Evolutionary conservation across 2,888 invertebrate species (phyloP), one percentile per base, ranked within the genome.

Genomic region (Patella pellucida): DNA sequence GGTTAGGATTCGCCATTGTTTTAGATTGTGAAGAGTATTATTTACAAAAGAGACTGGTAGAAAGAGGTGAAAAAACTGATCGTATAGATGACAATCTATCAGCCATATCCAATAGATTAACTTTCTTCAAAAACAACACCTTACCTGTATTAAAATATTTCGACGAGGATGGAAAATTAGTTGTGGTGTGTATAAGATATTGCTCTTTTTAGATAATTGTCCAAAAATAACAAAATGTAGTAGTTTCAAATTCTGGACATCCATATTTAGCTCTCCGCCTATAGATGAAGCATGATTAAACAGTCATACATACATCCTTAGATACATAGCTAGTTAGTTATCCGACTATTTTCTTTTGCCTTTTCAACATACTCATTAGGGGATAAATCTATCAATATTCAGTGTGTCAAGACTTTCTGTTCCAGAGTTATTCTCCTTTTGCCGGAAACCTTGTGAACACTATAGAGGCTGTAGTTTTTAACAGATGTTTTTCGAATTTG

Each of bases 1-100:
- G 89, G 2, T 73, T 88, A 41, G 82, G 80, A 54, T 85, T 85
- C 76, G 86, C 84, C n/a, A 75, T 90, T 41, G 75, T 90, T 69
- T 82, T 90, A 73, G 90, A 90, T 89, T 83, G 85, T 87, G 84
- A 89, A 19, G 89, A 89, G 73, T 80, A 83, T 68, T 86, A 84
- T 75, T 82, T 89, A 84, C 85, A 85, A 72, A 83, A 79, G 50
- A 72, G 87, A 27, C 81, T 89, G 31, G 72, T 85, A 52, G 80
- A 83, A 54, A 82, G 88, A 50, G 76, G 80, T 23, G 79, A 83
- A 19, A 82, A 81, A 23, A 84, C 79, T 11, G 85, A 84, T 4
- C 76, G 88, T 50, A 82, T 85, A n/a, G 88, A 88, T 73, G 88
- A 88, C 75, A 87, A 88, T 72, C 72, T 85, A 12, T 76, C 78